Percentiles rank a stretch among this genome's conserved stretches.
Evolutionary conservation across 2,113 vertebrate species (phyloP).

Genomic region (Hypanus sabinus): DNA sequence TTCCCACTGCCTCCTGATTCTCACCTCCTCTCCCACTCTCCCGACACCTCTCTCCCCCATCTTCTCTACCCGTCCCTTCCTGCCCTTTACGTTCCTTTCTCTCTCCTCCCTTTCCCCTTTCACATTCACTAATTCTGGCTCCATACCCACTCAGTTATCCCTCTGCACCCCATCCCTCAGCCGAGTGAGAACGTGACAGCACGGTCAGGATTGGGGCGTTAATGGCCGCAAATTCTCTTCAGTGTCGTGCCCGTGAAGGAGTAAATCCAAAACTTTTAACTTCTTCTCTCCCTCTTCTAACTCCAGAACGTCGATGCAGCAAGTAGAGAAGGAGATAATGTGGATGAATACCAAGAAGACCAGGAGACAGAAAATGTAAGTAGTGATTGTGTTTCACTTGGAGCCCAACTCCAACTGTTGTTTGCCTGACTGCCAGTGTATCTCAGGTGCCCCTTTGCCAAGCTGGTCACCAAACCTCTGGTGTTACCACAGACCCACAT

Average conservation of each 20-base stretch:
- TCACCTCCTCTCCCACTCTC: not conserved
- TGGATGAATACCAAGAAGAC: slow-evolving; percentile 50
- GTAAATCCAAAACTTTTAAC: not conserved
- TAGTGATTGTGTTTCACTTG: not conserved
- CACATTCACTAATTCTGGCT: too few relatives aligned
- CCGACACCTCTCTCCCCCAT: too few relatives aligned
- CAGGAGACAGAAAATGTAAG: slow-evolving; percentile 57
- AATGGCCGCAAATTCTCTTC: not conserved
- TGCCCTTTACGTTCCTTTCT: too few relatives aligned
- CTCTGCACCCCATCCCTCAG: too few relatives aligned
- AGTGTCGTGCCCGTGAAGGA: not conserved
- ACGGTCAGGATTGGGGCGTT: too few relatives aligned
- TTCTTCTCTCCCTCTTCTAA: slow-evolving; percentile 42
- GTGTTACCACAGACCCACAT: not conserved
- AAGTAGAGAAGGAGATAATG: slow-evolving; percentile 43
- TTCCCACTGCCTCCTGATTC: too few relatives aligned
- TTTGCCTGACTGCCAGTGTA: not conserved
- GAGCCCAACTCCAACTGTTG: not conserved
- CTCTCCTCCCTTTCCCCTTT: too few relatives aligned
- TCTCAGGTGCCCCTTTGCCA: not conserved
- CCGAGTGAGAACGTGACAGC: too few relatives aligned
- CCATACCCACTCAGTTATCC: too few relatives aligned
- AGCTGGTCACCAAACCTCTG: not conserved
- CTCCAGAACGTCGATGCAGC: slow-evolving; percentile 42
- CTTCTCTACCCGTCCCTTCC: too few relatives aligned